Base-by-base conservation (phyloP, 2,888 invertebrate species). In the Drymonia ruficornis region DNA sequence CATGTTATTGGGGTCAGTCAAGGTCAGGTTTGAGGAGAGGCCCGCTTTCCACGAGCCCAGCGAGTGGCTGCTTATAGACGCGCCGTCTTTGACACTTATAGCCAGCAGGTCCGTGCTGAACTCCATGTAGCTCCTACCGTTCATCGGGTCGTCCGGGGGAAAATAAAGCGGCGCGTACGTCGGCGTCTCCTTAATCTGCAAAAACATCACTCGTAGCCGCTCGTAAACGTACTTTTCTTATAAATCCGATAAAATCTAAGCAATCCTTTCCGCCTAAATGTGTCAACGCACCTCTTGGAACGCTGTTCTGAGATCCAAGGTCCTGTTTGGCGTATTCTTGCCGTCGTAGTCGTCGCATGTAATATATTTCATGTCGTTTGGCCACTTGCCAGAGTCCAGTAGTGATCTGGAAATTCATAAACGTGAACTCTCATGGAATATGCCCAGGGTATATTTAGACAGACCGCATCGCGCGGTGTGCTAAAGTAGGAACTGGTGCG, bases 21-120 rank as follows among this genome's bases (percentile, higher is more conserved):
- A 94, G 48, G 94, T 89, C 52, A 98, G 86, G 12, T 94, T 94
- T 38, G 94, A 94, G 56, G 95, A 93, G 28, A 97, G 93, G 19
- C 96, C 96, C 13, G 97, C 96, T 68, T 94, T 94, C 97, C 97
- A 98, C 5, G 94, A 94, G 42, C 97, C 97, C 57, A 97, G 87
- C 15, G 93, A 87, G 58, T 94, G 94, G 44, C 96, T 95, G 64
- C 96, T 96, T 49, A 96, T 95, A 0, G 96, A 94, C 50, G 95
- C 95, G 0, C 96, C 96, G 61, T 95, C 95, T 68, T 95, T 93
- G 31, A 97, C 95, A 13, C 95, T 94, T 29, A 96, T 94, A 31
- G 95, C 95, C 61, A 94, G 94, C 49, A 97, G 80, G 69, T 95
- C 95, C 89, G 96, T 96, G 62, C 93, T 94, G 67, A 96, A 97